Evolutionary conservation across 2,888 invertebrate genomes (phyloP).

Genomic region (Xestia ashworthii): DNA sequence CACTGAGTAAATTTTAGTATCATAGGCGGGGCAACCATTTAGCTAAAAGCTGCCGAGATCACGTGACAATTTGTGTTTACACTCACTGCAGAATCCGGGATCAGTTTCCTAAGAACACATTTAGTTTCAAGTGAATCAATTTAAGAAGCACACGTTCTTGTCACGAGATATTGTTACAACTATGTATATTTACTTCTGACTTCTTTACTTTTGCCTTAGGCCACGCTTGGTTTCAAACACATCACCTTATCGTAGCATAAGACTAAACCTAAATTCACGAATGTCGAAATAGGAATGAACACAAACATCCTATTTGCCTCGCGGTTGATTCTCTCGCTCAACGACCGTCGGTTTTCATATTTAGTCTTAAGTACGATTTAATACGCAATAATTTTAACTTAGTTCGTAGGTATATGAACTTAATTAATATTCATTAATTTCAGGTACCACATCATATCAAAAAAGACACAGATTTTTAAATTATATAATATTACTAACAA

Average conservation of each 20-base stretch:
- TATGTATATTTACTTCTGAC: too few relatives aligned
- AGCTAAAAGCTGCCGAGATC: slow-evolving; percentile 8
- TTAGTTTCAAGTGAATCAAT: background rate
- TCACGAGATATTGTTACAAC: background rate
- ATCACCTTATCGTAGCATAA: background rate
- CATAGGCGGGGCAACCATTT: background rate
- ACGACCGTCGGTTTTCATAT: background rate
- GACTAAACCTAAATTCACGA: background rate
- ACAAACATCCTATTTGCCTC: background rate
- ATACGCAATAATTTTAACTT: too few relatives aligned
- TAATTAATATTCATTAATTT: background rate
- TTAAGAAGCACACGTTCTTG: background rate
- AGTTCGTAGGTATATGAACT: background rate
- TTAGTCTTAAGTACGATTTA: slow-evolving; percentile 16
- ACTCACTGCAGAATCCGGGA: background rate
- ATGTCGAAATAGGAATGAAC: background rate
- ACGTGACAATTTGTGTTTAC: background rate
- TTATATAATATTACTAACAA: background rate
- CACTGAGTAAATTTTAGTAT: slow-evolving; percentile 18
- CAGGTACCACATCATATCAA: background rate
- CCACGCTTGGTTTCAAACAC: background rate
- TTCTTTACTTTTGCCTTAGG: background rate
- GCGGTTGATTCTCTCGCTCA: background rate
- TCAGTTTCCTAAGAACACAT: background rate
- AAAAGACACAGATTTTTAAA: background rate